These are phyloP conservation scores for Eupelmus urozonus DNA, from an alignment of 2,888 invertebrate genomes.

Conservation along the genomic window DNA sequence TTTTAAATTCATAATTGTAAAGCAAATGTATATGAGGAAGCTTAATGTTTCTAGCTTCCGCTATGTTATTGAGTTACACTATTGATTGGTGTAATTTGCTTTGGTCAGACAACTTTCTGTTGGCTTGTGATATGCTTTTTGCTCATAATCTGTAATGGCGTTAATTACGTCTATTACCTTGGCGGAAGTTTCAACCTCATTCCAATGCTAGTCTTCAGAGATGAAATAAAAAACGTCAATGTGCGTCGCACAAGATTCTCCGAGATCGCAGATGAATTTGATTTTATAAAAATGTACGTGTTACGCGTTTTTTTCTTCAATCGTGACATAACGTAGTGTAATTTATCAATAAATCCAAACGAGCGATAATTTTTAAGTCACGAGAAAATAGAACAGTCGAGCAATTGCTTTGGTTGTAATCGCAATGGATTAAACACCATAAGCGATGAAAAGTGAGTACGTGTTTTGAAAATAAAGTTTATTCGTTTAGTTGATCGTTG, in stretches of 20 bases:
- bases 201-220: slow-evolving; percentile 27
- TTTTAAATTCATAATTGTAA: too few species aligned
- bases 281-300: slow-evolving; percentile 6
- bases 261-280: neutral
- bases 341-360: neutral
- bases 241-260: neutral
- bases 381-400: too few species aligned
- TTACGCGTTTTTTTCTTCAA: too few species aligned
- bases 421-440: neutral
- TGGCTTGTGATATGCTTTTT: slow-evolving; percentile 3
- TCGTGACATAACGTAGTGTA: neutral
- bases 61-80: too few species aligned
- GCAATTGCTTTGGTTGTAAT: neutral
- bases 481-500: slow-evolving; percentile 37
- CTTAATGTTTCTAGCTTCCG: too few species aligned
- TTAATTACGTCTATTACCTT: slow-evolving; percentile 52
- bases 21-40: too few species aligned
- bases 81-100: too few species aligned
- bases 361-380: too few species aligned
- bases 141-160: slow-evolving; percentile 25
- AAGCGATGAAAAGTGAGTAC: slow-evolving; percentile 7
- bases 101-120: too few species aligned
- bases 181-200: slow-evolving; percentile 45
- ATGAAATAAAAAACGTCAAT: slow-evolving; percentile 16
- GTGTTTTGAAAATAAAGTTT: slow-evolving; percentile 46